Conservation (phyloP, 2,888 invertebrate species). For the Lithophane leautieri region DNA sequence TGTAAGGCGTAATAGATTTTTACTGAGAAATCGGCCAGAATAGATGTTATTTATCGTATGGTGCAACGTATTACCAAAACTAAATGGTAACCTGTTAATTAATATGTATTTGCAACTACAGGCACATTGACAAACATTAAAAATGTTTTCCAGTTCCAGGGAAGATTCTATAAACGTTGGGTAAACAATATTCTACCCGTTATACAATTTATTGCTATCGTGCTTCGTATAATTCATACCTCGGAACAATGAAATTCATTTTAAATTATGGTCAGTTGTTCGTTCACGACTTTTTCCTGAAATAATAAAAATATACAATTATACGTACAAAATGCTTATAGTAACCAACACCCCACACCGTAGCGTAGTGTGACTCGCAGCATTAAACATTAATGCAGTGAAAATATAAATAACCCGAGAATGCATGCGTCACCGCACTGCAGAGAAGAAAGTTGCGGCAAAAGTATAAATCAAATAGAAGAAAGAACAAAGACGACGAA, state of each 20-base stretch:
- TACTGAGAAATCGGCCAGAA: neutral
- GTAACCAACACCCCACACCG: neutral
- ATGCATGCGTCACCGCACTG: conserved; percentile 58
- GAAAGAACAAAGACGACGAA: conserved; percentile 18
- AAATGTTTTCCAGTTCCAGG: neutral
- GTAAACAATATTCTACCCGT: neutral
- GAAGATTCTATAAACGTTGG: neutral
- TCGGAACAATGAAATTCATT: conserved; percentile 18
- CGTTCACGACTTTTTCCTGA: neutral
- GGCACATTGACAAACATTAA: neutral
- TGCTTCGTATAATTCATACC: neutral
- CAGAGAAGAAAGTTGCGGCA: conserved; percentile 50
- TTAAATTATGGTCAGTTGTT: neutral
- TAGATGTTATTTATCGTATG: neutral
- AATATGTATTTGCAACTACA: neutral
- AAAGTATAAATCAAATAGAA: conserved; percentile 34
- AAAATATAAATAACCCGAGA: conserved; percentile 49
- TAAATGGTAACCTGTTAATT: too few relatives aligned
- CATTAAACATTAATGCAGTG: conserved; percentile 50
- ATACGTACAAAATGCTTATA: conserved; percentile 6
- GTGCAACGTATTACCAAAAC: neutral
- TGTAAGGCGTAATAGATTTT: neutral
- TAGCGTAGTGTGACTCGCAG: conserved; percentile 21
- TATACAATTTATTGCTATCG: neutral
- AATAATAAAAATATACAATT: conserved; percentile 13